These are phyloP conservation scores for Caenorhabditis macrosperma DNA, from an alignment of 2,888 invertebrate species.

Conservation along the genomic window DNA sequence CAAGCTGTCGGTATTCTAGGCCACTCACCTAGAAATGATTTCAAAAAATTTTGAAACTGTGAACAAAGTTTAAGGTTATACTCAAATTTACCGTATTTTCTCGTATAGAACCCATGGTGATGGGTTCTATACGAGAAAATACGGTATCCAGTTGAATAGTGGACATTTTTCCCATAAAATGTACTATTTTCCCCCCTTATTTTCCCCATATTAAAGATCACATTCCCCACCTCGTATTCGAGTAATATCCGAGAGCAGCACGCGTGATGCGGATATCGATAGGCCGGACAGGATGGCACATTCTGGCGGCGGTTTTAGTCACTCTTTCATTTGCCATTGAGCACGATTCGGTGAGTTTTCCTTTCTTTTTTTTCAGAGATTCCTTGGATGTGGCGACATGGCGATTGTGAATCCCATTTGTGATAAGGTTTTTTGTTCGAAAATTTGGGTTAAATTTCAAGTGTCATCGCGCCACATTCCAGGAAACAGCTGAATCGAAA, in stretches of 20 bases:
- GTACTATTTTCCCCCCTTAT: no score
- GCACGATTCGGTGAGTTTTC: constrained; percentile 65
- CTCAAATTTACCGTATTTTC: no score
- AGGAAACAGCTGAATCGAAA: background rate
- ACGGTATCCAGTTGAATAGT: no score
- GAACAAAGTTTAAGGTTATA: no score
- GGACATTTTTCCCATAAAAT: background rate
- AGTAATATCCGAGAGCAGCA: background rate
- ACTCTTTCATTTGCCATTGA: constrained; percentile 54
- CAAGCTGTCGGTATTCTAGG: no score
- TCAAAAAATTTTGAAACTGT: no score
- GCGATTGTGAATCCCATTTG: no score
- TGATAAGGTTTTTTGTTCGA: background rate
- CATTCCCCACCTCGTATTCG: constrained; percentile 24
- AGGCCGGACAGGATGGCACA: constrained; percentile 36
- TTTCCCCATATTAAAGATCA: constrained; percentile 40
- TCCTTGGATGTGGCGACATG: no score
- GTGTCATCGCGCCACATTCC: no score
- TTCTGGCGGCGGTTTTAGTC: constrained; percentile 27
- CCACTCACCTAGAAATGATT: no score
- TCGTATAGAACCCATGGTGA: no score
- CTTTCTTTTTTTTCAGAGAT: background rate
- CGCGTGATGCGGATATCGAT: constrained; percentile 56
- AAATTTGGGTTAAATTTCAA: background rate
- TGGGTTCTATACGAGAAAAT: no score